phyloP scores from a whole-genome alignment of 2,113 vertebrate species.

The Jaculus jaculus region DNA sequence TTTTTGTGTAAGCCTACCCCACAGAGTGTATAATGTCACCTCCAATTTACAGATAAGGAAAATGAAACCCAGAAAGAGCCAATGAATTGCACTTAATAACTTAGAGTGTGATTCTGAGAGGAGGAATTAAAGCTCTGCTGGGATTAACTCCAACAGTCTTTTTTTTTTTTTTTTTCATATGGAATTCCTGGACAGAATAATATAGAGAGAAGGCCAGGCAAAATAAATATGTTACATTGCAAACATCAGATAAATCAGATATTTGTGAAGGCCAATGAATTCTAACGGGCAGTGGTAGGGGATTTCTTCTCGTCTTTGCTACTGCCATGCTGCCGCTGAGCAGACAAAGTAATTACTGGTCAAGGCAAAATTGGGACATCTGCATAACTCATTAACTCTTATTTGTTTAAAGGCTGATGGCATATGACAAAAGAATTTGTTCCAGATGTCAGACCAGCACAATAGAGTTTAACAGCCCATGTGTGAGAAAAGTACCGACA shows the following conservation, averaged over 20 bases:
- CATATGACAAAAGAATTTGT: slow-evolving; percentile 74
- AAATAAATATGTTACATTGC: slow-evolving; percentile 37
- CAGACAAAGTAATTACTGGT: slow-evolving; percentile 65
- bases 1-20: too few species aligned
- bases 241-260: slow-evolving; percentile 41
- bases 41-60: not conserved
- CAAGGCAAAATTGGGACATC: slow-evolving; percentile 10
- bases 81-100: too few species aligned
- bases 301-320: not conserved
- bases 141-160: not conserved
- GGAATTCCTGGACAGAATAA: not conserved
- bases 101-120: not conserved
- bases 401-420: slow-evolving; percentile 75
- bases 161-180: not conserved
- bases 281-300: not conserved
- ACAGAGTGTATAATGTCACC: not conserved
- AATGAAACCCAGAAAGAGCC: not conserved
- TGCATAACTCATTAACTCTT: slow-evolving; percentile 74
- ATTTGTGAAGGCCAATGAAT: slow-evolving; percentile 33
- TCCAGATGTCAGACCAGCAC: slow-evolving; percentile 73
- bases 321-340: not conserved
- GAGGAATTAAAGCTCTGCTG: not conserved
- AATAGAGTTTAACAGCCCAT: slow-evolving; percentile 50
- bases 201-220: not conserved
- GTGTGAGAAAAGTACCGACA: not conserved